Percentiles rank a stretch among this genome's conserved stretches.
Conservation (phyloP, 2,113 vertebrate species). For the Dasypus novemcinctus region DNA sequence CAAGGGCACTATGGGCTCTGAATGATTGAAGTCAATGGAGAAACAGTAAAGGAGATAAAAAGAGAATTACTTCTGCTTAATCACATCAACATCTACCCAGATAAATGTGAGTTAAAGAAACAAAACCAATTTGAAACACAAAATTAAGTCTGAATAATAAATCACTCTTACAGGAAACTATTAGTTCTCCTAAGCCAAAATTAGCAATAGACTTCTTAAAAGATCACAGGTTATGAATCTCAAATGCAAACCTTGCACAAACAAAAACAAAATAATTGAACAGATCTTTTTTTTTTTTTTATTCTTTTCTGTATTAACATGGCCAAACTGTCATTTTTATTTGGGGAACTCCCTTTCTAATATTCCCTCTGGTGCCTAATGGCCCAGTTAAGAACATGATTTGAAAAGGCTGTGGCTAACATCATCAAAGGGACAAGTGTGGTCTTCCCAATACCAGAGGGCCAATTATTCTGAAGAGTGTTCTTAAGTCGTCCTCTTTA, state of each 20-base stretch:
- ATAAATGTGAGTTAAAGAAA: conserved; percentile 61
- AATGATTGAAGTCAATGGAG: not conserved
- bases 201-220: conserved; percentile 12
- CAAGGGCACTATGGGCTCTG: conserved; percentile 24
- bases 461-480: not conserved
- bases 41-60: not conserved
- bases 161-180: not conserved
- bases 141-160: conserved; percentile 1
- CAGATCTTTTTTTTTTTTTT: not conserved
- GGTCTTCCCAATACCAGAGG: not conserved
- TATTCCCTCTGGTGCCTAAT: not conserved
- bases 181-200: not conserved
- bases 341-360: conserved; percentile 17
- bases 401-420: not conserved
- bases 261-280: not conserved
- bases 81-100: conserved; percentile 15
- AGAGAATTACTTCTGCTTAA: not conserved
- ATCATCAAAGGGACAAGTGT: not conserved
- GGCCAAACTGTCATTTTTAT: not conserved
- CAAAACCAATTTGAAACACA: conserved; percentile 47
- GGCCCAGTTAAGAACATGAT: not conserved
- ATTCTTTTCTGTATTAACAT: not conserved
- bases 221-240: not conserved
- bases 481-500: conserved; percentile 33
- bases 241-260: not conserved